Evolutionary conservation across 2,797 vertebrate genomes (phyloP).

Genomic region (Crenuchus spilurus): DNA sequence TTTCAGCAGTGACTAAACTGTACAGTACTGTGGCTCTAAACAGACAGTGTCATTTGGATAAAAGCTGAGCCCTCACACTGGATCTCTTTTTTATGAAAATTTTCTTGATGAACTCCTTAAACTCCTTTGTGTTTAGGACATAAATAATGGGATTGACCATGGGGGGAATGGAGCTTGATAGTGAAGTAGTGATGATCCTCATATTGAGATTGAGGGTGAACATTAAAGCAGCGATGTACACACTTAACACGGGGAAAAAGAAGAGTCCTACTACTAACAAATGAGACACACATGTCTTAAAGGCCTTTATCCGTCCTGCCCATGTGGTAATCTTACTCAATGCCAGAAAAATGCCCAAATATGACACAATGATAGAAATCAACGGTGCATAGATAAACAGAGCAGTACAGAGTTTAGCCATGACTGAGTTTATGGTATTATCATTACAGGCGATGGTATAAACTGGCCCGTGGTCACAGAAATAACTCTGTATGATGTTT

Average conservation of each 20-base stretch:
- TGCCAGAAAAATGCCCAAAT: conserved; percentile 42
- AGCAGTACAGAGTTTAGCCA: conserved; percentile 23
- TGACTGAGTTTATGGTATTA: conserved; percentile 24
- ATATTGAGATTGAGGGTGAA: conserved; percentile 31
- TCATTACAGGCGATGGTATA: conserved; percentile 58
- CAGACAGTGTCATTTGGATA: no score
- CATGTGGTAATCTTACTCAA: conserved; percentile 54
- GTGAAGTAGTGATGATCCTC: conserved; percentile 48
- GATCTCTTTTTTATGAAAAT: conserved; percentile 20
- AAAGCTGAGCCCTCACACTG: neutral
- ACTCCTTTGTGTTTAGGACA: conserved; percentile 41
- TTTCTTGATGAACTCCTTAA: conserved; percentile 27
- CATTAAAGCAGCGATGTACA: conserved; percentile 23
- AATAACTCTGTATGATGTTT: conserved; percentile 50
- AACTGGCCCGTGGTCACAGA: conserved; percentile 56
- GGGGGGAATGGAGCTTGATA: conserved; percentile 40
- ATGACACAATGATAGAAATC: conserved; percentile 32
- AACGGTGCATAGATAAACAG: conserved; percentile 46
- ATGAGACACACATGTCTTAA: conserved; percentile 57
- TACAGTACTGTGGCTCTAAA: no score
- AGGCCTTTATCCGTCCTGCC: conserved; percentile 45
- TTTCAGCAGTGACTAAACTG: no score
- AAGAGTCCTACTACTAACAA: conserved; percentile 49
- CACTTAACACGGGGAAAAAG: conserved; percentile 41
- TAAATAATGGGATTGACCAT: conserved; percentile 59